These are phyloP conservation scores for Iguana delicatissima DNA, from an alignment of 2,797 vertebrate species.

Conservation along the genomic window DNA sequence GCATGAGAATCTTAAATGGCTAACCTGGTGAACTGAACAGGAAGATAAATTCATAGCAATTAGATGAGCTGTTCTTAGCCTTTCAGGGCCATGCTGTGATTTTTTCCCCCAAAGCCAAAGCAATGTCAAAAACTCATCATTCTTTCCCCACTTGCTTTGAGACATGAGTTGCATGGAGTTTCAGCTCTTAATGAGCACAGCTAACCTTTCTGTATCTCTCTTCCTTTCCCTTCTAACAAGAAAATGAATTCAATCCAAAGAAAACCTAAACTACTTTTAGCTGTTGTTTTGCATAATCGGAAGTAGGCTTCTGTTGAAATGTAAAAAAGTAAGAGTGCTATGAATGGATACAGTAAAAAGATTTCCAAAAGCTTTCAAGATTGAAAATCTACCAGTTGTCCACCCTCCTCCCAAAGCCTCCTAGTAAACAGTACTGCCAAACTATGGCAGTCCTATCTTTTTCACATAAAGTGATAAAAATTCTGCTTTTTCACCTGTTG, in stretches of 20 bases:
- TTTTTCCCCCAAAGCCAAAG: slow-evolving; percentile 10
- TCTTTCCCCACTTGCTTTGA: slow-evolving; percentile 32
- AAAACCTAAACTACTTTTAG: slow-evolving; percentile 2
- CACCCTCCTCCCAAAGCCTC: neutral
- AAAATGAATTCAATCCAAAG: slow-evolving; percentile 18
- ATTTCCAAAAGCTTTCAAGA: neutral
- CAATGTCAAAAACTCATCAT: slow-evolving; percentile 29
- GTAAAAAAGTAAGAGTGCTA: neutral
- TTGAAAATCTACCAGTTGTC: neutral
- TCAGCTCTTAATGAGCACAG: neutral
- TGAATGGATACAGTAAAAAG: neutral
- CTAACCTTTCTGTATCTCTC: neutral
- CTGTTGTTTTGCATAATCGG: neutral
- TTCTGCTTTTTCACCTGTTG: neutral
- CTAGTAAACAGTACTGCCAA: neutral
- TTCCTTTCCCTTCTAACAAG: neutral
- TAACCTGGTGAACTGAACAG: slow-evolving; percentile 19
- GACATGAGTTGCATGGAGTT: slow-evolving; percentile 1
- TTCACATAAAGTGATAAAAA: neutral
- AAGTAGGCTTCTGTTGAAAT: neutral
- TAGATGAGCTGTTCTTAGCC: slow-evolving; percentile 45
- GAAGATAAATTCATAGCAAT: slow-evolving; percentile 47
- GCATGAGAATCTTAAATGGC: slow-evolving; percentile 31
- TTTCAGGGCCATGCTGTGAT: slow-evolving; percentile 31
- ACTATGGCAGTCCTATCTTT: neutral